phyloP scores from a whole-genome alignment of 2,113 vertebrate genomes.

The Dinomys branickii region DNA sequence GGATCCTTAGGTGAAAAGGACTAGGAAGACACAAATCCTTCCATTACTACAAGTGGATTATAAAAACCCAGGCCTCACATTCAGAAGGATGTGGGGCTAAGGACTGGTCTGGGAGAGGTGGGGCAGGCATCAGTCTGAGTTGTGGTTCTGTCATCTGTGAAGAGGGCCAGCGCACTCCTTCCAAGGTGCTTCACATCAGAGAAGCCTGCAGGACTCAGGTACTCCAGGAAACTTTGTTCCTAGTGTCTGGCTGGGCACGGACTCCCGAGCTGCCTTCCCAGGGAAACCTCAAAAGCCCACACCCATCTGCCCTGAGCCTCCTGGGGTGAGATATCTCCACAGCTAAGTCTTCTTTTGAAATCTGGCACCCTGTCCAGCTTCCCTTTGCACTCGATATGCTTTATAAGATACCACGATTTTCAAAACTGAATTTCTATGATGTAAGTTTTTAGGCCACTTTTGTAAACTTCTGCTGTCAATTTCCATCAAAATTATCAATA shows the following conservation, averaged over 20 bases:
- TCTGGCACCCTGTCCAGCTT: background rate
- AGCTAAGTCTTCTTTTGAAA: background rate
- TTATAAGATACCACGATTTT: background rate
- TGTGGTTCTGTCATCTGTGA: background rate
- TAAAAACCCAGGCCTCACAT: background rate
- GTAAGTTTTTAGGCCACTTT: background rate
- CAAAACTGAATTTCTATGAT: constrained; percentile 12
- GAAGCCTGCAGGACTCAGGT: too few species aligned
- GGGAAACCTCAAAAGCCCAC: background rate
- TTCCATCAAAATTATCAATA: constrained; percentile 17
- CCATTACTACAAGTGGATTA: background rate
- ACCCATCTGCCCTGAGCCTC: background rate
- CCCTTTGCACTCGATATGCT: background rate
- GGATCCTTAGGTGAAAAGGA: background rate
- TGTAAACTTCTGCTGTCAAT: constrained; percentile 13
- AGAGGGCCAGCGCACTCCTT: background rate
- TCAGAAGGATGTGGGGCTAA: background rate
- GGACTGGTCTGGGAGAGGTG: background rate
- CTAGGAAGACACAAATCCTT: constrained; percentile 5
- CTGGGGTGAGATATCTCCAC: background rate
- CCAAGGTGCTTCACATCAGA: background rate
- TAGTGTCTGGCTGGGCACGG: background rate
- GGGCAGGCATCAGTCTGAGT: background rate
- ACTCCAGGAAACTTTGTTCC: background rate
- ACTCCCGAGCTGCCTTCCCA: background rate